These are phyloP conservation scores for Montipora capitata DNA, from an alignment of 92 coral and sea anemone genomes.

Conservation along the genomic window DNA sequence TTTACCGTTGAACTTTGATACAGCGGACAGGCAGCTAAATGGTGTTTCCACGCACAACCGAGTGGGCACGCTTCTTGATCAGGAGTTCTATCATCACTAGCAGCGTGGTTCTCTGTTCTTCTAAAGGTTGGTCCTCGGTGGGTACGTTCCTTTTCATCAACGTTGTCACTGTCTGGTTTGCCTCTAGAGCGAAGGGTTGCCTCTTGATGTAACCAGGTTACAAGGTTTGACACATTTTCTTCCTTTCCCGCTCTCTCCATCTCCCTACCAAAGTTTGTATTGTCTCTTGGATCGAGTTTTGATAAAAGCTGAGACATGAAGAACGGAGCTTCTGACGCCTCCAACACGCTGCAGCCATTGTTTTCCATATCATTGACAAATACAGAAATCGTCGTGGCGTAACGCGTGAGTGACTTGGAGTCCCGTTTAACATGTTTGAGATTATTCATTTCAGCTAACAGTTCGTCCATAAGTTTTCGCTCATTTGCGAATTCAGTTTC, in stretches of 20 bases:
- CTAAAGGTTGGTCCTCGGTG: neutral
- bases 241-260: constrained; percentile 56
- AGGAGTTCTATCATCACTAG: too few relatives aligned
- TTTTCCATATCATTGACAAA: constrained; percentile 71
- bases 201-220: constrained; percentile 75
- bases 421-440: too few relatives aligned
- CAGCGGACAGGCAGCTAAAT: too few relatives aligned
- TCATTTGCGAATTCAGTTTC: too few relatives aligned
- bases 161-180: constrained; percentile 21
- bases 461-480: too few relatives aligned
- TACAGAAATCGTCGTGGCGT: constrained; percentile 26
- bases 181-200: constrained; percentile 76
- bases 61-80: too few relatives aligned
- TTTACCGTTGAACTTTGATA: too few relatives aligned
- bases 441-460: too few relatives aligned
- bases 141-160: neutral
- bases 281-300: constrained; percentile 64
- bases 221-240: constrained; percentile 60
- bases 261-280: constrained; percentile 70
- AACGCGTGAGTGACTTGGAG: too few relatives aligned
- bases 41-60: too few relatives aligned
- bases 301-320: constrained; percentile 72
- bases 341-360: constrained; percentile 64
- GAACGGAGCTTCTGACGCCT: constrained; percentile 62
- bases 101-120: too few relatives aligned